Conservation (phyloP, 2,113 vertebrate genomes). For the Heterotilapia buettikoferi region DNA sequence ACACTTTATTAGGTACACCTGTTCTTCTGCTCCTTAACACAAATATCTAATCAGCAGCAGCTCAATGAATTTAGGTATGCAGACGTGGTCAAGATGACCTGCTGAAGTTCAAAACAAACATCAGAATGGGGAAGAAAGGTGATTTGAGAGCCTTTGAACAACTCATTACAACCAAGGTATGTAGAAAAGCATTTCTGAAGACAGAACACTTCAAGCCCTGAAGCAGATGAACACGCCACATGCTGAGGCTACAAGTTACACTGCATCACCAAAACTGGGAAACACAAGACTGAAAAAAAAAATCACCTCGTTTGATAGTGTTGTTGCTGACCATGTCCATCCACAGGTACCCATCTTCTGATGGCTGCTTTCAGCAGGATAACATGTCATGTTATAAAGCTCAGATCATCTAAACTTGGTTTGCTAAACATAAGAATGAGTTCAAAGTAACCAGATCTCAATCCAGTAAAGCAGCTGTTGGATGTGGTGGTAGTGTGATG, state of each 20-base stretch:
- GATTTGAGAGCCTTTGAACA: background rate
- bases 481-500: background rate
- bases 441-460: background rate
- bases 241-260: background rate
- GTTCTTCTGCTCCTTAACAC: background rate
- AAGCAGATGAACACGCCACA: background rate
- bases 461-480: background rate
- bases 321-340: background rate
- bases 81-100: background rate
- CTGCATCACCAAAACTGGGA: background rate
- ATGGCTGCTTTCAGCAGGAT: background rate
- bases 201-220: background rate
- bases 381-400: background rate
- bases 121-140: background rate
- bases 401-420: background rate
- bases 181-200: background rate
- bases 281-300: background rate
- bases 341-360: background rate
- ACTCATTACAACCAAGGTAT: background rate
- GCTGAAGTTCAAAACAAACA: background rate
- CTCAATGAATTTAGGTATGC: background rate
- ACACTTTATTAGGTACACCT: background rate
- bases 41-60: background rate
- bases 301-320: background rate
- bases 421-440: background rate